Base-by-base conservation (phyloP, 2,797 vertebrate species). In the Erpetoichthys calabaricus region DNA sequence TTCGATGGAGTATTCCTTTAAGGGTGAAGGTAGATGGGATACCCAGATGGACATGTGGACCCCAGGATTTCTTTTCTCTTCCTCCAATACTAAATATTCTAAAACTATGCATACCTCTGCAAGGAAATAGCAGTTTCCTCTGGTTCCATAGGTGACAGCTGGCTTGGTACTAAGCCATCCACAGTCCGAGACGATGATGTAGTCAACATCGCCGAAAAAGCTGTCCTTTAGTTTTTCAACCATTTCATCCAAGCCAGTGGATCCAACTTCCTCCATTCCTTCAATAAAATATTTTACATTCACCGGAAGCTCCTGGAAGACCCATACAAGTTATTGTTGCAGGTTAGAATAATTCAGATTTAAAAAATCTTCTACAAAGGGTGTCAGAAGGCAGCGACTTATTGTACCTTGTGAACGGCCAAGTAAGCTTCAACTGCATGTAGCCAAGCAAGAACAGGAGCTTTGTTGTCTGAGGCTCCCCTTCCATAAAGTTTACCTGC, bases 241-340 rank as follows among this genome's bases (percentile, higher is more conserved):
- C 69, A 92, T 69, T 42, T 82, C 76, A 7, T 90, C 86, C 65
- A 98, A 73, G 3, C 85, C 89, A 2, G 82, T 75, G 2, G 92
- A 95, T 5, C 91, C 91, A 0, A 82, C 88, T 79, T 98, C 92
- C 65, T 97, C 92, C 88, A 92, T 92, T 7, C 91, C 92, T 77
- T 98, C 94, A 3, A 95, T 80, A 61, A 97, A 45, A 68, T 91
- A 90, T 72, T 91, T 92, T 64, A 96, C 68, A 54, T 98, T 97
- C 56, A 93, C 89, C 0, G 92, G 91, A 49, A 86, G 70, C 10
- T 82, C 80, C 83, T 87, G 66, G 57, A 57, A 56, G 56, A 56
- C 44, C 63, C 43, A 59, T 44, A 8, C 9, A 45, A 8, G 47
- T 49, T 6, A 49, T 7, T 49, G 47, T 49, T 49, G 47, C 47